Evolutionary conservation across 2,113 vertebrate species (phyloP).

Genomic region (Chamaetylas fuelleborni): DNA sequence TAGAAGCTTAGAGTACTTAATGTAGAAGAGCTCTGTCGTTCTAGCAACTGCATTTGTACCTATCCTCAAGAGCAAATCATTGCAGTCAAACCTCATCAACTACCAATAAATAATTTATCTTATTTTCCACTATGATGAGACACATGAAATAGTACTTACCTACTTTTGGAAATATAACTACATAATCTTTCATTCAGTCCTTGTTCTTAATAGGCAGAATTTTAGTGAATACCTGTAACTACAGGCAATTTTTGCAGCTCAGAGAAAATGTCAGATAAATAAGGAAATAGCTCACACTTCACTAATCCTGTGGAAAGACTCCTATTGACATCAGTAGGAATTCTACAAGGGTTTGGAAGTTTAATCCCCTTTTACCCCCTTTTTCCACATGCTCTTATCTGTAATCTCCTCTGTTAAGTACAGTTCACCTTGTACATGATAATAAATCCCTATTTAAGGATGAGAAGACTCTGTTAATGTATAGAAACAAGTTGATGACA

Average conservation of each 20-base stretch:
- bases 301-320: not conserved
- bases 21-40: slow-evolving; percentile 14
- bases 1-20: not conserved
- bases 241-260: not conserved
- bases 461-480: not conserved
- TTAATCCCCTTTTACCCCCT: not conserved
- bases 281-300: not conserved
- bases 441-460: not conserved
- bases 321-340: not conserved
- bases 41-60: not conserved
- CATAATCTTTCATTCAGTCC: not conserved
- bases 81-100: not conserved
- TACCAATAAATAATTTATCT: not conserved
- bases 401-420: not conserved
- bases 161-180: not conserved
- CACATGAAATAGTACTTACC: not conserved
- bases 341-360: not conserved
- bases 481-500: not conserved
- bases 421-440: not conserved
- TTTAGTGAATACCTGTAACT: not conserved
- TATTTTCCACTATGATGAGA: not conserved
- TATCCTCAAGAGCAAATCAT: not conserved
- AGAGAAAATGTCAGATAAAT: slow-evolving; percentile 8
- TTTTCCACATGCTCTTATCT: not conserved
- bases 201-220: not conserved